Evolutionary conservation across 23 tunicate species (phyloP), one percentile per base, ranked within the genome.

Genomic region (Aplidium turbinatum): DNA sequence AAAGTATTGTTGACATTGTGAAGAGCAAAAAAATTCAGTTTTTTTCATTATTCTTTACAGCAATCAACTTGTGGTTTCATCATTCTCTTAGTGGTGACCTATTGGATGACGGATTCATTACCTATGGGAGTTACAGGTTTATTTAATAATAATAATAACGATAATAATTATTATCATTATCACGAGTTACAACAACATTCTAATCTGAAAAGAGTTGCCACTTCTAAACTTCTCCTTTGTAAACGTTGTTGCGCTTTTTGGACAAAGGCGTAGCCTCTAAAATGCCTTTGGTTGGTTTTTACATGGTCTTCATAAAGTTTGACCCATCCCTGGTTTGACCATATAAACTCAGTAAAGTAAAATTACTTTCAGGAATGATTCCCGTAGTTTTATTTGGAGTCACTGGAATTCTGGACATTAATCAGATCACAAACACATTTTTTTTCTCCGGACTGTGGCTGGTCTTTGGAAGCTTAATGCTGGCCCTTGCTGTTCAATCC

Each of bases 401-500:
- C 4, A 38, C 73, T 4, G 73, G 73, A 19, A 66, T 66, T 19
- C 52, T 66, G 52, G 38, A 50, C 11, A 6, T 57, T 7, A 57
- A 55, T 23, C 68, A 74, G 33, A 54, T 38, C 34, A 74, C 79
- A 6, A 5, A 11, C n/a, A 20, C 62, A 9, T 74, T 74, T 23
- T 74, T 56, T 38, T 56, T 74, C 53, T 13, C 65, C 2, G 68
- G 60, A 4, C 22, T 56, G 13, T 74, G 79, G 79, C 36, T 74
- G 34, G 34, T 74, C 32, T 28, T 57, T 23, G 79, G 79, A 18
- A 52, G 57, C 36, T 45, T 42, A 5, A 6, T 57, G 36, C 1
- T 74, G 27, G 79, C 79, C 1, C 35, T 74, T 20, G 79, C 68
- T 1, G 68, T 57, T n/a, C 79, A 74, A 57, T 35, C 68, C 34